Percentiles rank a stretch among this genome's conserved stretches.
These are phyloP conservation scores for Geotria australis DNA, from an alignment of 2,797 vertebrate genomes.

Conservation along the genomic window DNA sequence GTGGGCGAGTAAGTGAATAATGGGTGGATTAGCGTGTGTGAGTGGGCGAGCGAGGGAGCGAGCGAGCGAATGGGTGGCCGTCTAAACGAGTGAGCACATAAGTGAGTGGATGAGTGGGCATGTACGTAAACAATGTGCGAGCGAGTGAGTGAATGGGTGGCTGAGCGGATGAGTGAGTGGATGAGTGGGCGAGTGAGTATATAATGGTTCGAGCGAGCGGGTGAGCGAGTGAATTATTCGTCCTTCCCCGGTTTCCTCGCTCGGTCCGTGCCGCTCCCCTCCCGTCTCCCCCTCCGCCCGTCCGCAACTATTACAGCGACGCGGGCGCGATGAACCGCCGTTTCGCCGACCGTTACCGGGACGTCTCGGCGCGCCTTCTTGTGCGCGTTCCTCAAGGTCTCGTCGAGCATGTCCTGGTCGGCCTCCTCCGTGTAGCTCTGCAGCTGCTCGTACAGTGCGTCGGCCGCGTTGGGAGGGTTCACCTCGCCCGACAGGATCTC, in stretches of 20 bases:
- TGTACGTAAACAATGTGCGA: background rate
- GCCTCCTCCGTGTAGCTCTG: conserved; percentile 42
- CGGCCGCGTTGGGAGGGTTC: conserved; percentile 29
- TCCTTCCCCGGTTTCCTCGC: background rate
- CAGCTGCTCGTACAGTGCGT: conserved; percentile 41
- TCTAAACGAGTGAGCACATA: background rate
- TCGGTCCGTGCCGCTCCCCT: background rate
- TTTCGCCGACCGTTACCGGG: background rate
- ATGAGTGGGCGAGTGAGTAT: too few relatives aligned
- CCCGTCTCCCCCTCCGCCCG: background rate
- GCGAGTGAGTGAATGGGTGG: background rate
- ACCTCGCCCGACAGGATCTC: conserved; percentile 54
- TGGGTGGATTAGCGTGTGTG: too few relatives aligned
- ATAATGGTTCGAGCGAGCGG: too few relatives aligned
- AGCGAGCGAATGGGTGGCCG: background rate
- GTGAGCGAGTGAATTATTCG: too few relatives aligned
- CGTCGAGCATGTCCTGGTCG: conserved; percentile 20
- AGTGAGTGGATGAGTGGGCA: background rate
- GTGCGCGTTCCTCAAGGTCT: conserved; percentile 7
- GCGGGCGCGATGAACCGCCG: background rate
- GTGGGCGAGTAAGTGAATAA: too few relatives aligned
- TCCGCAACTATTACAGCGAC: background rate
- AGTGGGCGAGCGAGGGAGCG: too few relatives aligned
- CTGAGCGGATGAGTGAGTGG: background rate
- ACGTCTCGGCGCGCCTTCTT: background rate